These are phyloP conservation scores for Parazoanthus swiftii DNA, from an alignment of 92 coral and sea anemone species.

Conservation along the genomic window DNA sequence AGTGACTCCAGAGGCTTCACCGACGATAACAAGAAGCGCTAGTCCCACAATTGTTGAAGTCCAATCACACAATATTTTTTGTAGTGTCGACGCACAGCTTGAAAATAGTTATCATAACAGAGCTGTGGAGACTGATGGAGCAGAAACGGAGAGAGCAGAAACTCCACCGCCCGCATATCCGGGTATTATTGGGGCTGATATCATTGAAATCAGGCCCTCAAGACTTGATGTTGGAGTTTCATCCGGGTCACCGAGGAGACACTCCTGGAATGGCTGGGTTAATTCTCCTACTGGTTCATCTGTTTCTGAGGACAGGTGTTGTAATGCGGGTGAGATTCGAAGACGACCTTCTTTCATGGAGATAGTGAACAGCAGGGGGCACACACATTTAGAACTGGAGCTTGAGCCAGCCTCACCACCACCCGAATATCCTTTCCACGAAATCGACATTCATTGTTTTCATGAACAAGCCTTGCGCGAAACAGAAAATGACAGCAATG, in stretches of 20 bases:
- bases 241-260: not conserved
- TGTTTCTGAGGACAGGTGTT: not conserved
- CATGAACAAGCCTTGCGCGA: not conserved
- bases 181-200: constrained; percentile 43
- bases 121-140: constrained; percentile 38
- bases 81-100: not conserved
- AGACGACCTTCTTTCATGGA: not conserved
- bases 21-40: not conserved
- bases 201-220: not conserved
- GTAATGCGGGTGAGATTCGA: not conserved
- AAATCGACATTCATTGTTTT: no score
- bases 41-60: not conserved
- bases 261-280: constrained; percentile 12
- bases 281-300: not conserved
- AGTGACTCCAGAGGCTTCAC: constrained; percentile 2
- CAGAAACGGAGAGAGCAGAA: constrained; percentile 47
- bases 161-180: constrained; percentile 77
- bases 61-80: not conserved
- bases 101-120: constrained; percentile 12
- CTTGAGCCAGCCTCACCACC: constrained; percentile 25
- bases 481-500: not conserved
- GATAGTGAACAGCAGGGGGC: not conserved
- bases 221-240: no score
- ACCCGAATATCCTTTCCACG: constrained; percentile 5
- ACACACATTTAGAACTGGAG: not conserved